Evolutionary conservation across 64 coral and sea anemone species (phyloP).

Genomic region (Porites lutea): DNA sequence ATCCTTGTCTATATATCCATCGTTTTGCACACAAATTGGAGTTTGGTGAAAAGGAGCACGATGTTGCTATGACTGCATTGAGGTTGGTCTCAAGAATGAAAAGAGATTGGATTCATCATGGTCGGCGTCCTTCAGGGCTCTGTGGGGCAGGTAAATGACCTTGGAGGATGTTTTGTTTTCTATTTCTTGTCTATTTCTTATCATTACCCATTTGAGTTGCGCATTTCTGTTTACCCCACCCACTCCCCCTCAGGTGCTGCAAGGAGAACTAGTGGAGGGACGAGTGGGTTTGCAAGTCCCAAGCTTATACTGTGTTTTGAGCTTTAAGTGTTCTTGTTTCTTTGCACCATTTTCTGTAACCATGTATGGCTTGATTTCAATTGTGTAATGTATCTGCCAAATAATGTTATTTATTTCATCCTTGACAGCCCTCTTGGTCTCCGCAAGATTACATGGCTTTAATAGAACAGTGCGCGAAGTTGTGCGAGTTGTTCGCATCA

Average conservation of each 20-base stretch:
- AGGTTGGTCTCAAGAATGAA: slow-evolving; percentile 95
- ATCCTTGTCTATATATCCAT: slow-evolving; percentile 99
- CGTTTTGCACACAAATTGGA: slow-evolving; percentile 98
- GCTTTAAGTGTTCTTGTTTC: too few relatives aligned
- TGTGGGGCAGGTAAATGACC: slow-evolving; percentile 86
- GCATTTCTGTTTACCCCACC: too few relatives aligned
- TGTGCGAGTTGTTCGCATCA: slow-evolving; percentile 92
- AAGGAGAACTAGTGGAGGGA: too few relatives aligned
- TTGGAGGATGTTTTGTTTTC: background rate
- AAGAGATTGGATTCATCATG: slow-evolving; percentile 99
- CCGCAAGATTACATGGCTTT: slow-evolving; percentile 91
- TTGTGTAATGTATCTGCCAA: too few relatives aligned
- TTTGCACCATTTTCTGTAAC: too few relatives aligned
- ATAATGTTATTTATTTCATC: background rate
- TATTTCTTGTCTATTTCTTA: too few relatives aligned
- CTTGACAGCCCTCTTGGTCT: slow-evolving; percentile 83
- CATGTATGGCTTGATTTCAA: too few relatives aligned
- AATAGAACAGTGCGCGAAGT: slow-evolving; percentile 92
- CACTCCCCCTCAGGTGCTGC: too few relatives aligned
- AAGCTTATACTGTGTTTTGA: too few relatives aligned
- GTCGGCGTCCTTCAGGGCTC: slow-evolving; percentile 94
- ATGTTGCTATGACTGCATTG: slow-evolving; percentile 96
- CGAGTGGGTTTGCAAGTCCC: too few relatives aligned
- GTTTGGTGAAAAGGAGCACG: slow-evolving; percentile 95
- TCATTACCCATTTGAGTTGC: too few relatives aligned